Percentiles rank a stretch among this genome's conserved stretches.
phyloP scores from a whole-genome alignment of 2,888 invertebrate species.

The Melieria crassipennis region DNA sequence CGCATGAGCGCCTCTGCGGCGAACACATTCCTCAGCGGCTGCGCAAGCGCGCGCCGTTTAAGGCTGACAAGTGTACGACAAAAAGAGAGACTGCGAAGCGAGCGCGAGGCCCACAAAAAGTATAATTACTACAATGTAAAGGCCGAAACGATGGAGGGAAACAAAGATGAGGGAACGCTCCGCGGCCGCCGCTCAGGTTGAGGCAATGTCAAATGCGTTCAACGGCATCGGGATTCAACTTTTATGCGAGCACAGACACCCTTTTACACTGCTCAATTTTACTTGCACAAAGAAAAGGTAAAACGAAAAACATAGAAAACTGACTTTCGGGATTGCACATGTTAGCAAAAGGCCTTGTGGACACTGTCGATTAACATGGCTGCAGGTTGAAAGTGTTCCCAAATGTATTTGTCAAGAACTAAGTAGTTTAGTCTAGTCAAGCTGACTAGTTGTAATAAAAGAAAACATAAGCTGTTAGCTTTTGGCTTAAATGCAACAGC shows the following conservation, averaged over 20 bases:
- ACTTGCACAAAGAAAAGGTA: neutral
- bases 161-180: slow-evolving; percentile 33
- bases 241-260: neutral
- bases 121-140: slow-evolving; percentile 16
- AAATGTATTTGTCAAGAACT: no score
- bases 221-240: slow-evolving; percentile 23
- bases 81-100: neutral
- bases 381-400: no score
- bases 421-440: no score
- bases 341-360: no score
- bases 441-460: no score
- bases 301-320: no score
- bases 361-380: no score
- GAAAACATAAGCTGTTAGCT: no score
- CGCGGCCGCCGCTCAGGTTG: slow-evolving; percentile 20
- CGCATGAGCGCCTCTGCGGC: slow-evolving; percentile 42
- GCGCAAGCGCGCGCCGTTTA: slow-evolving; percentile 5
- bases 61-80: neutral
- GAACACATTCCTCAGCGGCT: neutral
- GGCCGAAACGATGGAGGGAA: slow-evolving; percentile 7
- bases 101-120: neutral
- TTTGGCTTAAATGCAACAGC: no score
- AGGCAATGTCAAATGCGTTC: slow-evolving; percentile 36
- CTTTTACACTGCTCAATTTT: slow-evolving; percentile 23
- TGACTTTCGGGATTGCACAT: no score